These are phyloP conservation scores for Rhombomys opimus DNA, from an alignment of 2,113 vertebrate species.

Conservation along the genomic window DNA sequence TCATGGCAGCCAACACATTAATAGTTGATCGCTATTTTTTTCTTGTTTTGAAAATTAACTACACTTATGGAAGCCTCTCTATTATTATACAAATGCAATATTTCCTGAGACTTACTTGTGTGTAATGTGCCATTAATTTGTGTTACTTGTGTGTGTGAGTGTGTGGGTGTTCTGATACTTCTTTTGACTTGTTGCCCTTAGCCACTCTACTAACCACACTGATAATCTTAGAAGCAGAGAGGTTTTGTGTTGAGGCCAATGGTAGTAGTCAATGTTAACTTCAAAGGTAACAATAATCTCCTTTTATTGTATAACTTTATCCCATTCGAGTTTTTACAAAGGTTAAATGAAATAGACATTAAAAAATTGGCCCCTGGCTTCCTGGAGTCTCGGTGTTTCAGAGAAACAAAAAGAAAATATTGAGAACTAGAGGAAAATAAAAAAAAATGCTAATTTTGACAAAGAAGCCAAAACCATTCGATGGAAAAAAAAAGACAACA, in stretches of 20 bases:
- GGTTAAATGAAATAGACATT: neutral
- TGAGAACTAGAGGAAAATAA: neutral
- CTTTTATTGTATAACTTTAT: neutral
- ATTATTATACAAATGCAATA: neutral
- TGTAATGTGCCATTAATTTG: neutral
- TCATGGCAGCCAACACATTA: neutral
- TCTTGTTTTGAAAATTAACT: constrained; percentile 13
- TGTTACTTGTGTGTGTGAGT: neutral
- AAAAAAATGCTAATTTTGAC: too few relatives aligned
- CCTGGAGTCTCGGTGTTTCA: neutral
- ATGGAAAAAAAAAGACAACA: too few relatives aligned
- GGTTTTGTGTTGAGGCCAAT: neutral
- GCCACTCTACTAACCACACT: neutral
- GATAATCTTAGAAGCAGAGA: neutral
- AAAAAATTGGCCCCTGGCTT: neutral
- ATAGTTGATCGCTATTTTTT: neutral
- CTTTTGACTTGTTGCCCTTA: neutral
- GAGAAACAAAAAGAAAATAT: neutral
- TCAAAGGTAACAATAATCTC: neutral
- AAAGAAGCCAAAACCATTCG: too few relatives aligned
- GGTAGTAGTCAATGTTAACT: neutral
- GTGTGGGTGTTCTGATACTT: neutral
- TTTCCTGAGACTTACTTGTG: neutral
- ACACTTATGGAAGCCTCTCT: neutral
- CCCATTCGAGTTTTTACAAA: constrained; percentile 19